phyloP scores from a whole-genome alignment of 2,888 invertebrate genomes.

The Eulithis testata region DNA sequence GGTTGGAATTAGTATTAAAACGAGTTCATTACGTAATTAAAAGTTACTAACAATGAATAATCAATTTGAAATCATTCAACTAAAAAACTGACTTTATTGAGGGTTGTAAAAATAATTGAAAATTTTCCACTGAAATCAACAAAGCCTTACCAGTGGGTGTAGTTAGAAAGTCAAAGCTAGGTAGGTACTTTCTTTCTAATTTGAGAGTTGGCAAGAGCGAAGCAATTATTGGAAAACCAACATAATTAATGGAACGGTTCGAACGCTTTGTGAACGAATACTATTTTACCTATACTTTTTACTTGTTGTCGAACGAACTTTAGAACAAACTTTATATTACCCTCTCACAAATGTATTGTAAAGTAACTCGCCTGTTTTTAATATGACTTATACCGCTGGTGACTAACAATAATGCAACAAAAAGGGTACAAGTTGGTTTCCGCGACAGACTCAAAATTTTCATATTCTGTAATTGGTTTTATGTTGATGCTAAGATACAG shows the following conservation, averaged over 20 bases:
- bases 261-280: slow-evolving; percentile 46
- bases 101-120: slow-evolving; percentile 47
- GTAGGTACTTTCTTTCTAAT: slow-evolving; percentile 37
- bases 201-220: slow-evolving; percentile 52
- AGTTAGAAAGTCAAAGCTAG: slow-evolving; percentile 47
- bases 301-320: not conserved
- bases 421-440: too few species aligned
- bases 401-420: too few species aligned
- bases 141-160: slow-evolving; percentile 49
- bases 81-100: slow-evolving; percentile 10
- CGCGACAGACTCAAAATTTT: too few species aligned
- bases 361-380: too few species aligned
- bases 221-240: slow-evolving; percentile 69
- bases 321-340: not conserved
- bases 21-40: too few species aligned
- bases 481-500: too few species aligned
- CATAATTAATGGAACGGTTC: slow-evolving; percentile 62
- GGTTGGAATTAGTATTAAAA: too few species aligned
- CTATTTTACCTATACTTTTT: slow-evolving; percentile 10
- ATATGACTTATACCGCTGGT: too few species aligned
- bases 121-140: slow-evolving; percentile 55
- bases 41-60: too few species aligned
- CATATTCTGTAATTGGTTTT: too few species aligned
- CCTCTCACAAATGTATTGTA: too few species aligned
- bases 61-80: not conserved